Conservation (phyloP, 2,113 vertebrate species). For the Heliornis fulica region DNA sequence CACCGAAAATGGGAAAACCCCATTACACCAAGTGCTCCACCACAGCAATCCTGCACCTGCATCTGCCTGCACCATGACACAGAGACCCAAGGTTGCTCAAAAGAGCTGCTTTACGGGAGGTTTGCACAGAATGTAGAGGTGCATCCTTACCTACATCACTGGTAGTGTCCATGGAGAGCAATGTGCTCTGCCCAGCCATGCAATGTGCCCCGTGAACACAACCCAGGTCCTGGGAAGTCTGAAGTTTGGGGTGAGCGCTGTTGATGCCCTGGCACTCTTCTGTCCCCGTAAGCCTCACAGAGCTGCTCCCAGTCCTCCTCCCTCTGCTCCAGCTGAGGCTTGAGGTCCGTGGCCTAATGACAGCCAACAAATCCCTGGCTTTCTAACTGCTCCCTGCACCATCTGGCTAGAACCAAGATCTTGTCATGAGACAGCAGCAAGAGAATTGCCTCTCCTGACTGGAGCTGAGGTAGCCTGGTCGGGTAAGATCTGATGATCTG, state of each 20-base stretch:
- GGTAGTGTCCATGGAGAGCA: fast-evolving
- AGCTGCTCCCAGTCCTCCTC: background rate
- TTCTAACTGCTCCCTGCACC: background rate
- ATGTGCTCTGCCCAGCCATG: fast-evolving
- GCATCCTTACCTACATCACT: fast-evolving
- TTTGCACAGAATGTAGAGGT: fast-evolving
- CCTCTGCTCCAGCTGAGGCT: background rate
- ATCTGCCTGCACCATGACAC: background rate
- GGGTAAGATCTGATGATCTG: background rate
- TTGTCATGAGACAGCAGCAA: background rate
- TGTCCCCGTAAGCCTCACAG: background rate
- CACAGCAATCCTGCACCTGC: background rate
- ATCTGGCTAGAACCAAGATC: background rate
- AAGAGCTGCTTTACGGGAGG: fast-evolving
- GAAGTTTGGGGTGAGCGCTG: fast-evolving
- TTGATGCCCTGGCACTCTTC: background rate
- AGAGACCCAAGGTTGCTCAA: fast-evolving
- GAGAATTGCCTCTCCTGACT: background rate
- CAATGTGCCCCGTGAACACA: background rate
- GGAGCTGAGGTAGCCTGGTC: background rate
- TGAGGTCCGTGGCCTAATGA: fast-evolving
- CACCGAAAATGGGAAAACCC: fast-evolving
- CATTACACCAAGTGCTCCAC: fast-evolving
- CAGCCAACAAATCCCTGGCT: background rate
- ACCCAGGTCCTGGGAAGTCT: background rate